Evolutionary conservation across 2,888 invertebrate genomes (phyloP), one percentile per base, ranked within the genome.

Genomic region (Megalurothrips usitatus): DNA sequence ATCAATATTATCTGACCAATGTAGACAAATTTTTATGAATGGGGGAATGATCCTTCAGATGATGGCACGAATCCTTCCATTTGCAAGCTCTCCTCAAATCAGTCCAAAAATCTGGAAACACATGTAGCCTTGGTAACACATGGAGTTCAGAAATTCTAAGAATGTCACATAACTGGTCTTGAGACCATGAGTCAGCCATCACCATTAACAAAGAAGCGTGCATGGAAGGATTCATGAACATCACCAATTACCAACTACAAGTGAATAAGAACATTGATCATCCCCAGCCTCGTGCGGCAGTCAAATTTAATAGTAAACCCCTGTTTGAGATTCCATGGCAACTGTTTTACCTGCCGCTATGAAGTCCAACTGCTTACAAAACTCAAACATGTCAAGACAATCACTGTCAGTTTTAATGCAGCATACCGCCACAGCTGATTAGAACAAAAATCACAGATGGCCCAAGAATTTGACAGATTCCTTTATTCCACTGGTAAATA

Each of bases 401-500:
- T 11, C 68, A 75, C 23, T 75, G 11, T 58, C 19, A 14, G 17
- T 17, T 14, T 58, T 6, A 75, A 26, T 75, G 68, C 23, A 75
- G 68, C 68, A 75, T 26, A 75, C 68, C 26, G 68, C 68, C 26
- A 75, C 68, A 75, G 68, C 68, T 75, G 68, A 75, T 75, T 75
- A 75, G 68, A 75, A 75, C 68, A 75, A 75, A 75, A 75, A 75
- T 75, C 68, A 75, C 68, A 75, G 68, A 75, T 75, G 68, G 26
- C 68, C 68, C 68, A 75, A 75, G 68, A 75, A 75, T 75, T 75
- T 75, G 68, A 12, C 68, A 4, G 26, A 75, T 75, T 75, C 68
- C 26, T 23, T 75, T 26, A 75, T 26, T 75, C 68, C 68, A 26
- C 68, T 75, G 23, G 68, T 75, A 26, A 75, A 26, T 26, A 75